phyloP scores from a whole-genome alignment of 2,797 vertebrate genomes.

The Melanotaenia nigrans region DNA sequence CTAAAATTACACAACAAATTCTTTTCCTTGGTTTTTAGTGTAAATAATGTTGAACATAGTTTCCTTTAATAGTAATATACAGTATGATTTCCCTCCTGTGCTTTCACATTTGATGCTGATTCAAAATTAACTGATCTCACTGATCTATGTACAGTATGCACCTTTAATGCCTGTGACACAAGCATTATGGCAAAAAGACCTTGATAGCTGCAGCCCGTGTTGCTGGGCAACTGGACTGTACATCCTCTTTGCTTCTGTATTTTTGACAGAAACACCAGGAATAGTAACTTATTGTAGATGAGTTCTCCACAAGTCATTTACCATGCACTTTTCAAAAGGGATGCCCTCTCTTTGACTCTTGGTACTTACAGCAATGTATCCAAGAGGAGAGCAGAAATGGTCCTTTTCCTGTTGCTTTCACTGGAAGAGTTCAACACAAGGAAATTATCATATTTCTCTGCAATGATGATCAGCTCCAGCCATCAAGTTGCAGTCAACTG shows the following conservation, averaged over 20 bases:
- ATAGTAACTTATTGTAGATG: not conserved
- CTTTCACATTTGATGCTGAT: not conserved
- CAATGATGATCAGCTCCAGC: not conserved
- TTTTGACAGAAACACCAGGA: not conserved
- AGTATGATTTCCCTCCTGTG: not conserved
- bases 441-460: not conserved
- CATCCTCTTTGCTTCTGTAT: not conserved
- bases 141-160: conserved; percentile 34
- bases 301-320: conserved; percentile 3
- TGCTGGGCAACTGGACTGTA: conserved; percentile 29
- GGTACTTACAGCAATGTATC: not conserved
- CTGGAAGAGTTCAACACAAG: not conserved
- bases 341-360: conserved; percentile 26
- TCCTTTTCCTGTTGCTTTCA: conserved; percentile 10
- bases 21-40: not conserved
- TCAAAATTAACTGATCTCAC: not conserved
- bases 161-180: conserved; percentile 1
- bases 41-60: not conserved
- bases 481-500: not conserved
- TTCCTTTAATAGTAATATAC: not conserved
- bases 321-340: conserved; percentile 17
- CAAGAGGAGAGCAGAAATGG: not conserved
- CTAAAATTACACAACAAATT: not conserved
- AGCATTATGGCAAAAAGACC: not conserved
- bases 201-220: conserved; percentile 21